A percentile compares a stretch with the other conserved stretches of the same genome.
phyloP scores from a whole-genome alignment of 2,113 vertebrate species.

The Semnornis frantzii region DNA sequence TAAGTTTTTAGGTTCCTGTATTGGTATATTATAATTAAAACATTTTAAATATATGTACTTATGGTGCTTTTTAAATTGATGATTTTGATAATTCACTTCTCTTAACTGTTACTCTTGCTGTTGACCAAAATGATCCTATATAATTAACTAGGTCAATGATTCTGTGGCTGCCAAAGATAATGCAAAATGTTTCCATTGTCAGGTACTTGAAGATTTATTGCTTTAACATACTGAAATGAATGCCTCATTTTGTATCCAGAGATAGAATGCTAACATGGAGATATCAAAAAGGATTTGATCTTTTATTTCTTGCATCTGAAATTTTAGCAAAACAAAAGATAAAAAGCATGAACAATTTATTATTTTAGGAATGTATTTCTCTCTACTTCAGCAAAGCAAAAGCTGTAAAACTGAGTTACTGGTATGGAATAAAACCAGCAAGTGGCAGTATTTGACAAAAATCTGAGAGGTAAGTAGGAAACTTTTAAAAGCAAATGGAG shows the following conservation, averaged over 20 bases:
- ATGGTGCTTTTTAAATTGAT: not conserved
- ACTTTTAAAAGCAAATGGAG: not conserved
- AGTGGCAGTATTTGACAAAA: conserved; percentile 66
- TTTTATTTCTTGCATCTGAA: not conserved
- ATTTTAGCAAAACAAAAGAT: not conserved
- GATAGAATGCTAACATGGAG: not conserved
- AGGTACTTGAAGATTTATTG: not conserved
- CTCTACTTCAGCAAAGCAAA: not conserved
- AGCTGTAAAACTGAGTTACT: not conserved
- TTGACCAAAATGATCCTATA: not conserved
- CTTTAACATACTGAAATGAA: not conserved
- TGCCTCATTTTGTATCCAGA: not conserved
- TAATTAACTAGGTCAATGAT: not conserved
- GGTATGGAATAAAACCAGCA: conserved; percentile 44
- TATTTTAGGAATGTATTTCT: not conserved
- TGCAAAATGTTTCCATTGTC: not conserved
- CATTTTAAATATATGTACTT: not conserved
- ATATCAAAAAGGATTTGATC: not conserved
- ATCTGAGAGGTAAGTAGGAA: not conserved
- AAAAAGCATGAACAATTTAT: not conserved
- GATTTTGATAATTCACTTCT: not conserved
- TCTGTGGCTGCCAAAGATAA: not conserved
- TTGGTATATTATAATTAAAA: not conserved
- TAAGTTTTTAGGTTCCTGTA: not conserved
- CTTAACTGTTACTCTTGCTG: not conserved